phyloP scores from a whole-genome alignment of 1,140 invertebrate genomes.

The Nylanderia fulva region DNA sequence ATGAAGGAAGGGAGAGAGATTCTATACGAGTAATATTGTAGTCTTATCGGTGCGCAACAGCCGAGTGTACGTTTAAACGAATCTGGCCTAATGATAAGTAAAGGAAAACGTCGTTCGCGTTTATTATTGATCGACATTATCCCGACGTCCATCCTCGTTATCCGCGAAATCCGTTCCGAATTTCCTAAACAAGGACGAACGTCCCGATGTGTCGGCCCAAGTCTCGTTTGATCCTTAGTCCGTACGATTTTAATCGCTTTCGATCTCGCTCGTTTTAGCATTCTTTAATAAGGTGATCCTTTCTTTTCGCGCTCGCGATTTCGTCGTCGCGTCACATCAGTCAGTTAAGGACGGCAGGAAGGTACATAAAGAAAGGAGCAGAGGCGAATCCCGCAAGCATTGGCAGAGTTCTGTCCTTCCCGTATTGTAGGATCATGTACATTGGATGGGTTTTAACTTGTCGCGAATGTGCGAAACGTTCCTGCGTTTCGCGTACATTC shows the following conservation, averaged over 20 bases:
- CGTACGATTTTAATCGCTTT: constrained; percentile 9
- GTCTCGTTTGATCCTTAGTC: background rate
- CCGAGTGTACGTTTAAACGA: constrained; percentile 47
- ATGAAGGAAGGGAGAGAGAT: constrained; percentile 52
- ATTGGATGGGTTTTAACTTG: background rate
- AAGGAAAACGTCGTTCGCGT: constrained; percentile 18
- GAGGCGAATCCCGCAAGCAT: background rate
- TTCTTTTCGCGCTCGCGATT: constrained; percentile 15
- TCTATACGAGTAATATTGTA: constrained; percentile 20
- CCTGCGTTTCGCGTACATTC: background rate
- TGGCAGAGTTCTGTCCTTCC: background rate
- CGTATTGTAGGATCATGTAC: background rate
- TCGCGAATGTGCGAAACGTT: background rate
- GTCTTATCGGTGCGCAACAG: constrained; percentile 10
- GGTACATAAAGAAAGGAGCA: background rate
- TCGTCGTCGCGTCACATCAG: background rate
- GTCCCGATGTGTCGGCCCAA: constrained; percentile 15
- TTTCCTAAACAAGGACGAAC: background rate
- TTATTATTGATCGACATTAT: constrained; percentile 16
- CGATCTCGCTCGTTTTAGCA: constrained; percentile 5
- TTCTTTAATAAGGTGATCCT: background rate
- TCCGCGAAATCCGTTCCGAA: background rate
- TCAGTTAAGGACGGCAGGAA: background rate
- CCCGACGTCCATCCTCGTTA: background rate
- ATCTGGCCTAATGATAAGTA: constrained; percentile 51